These are phyloP conservation scores for Microtus montanus DNA, from an alignment of 2,113 vertebrate genomes.

Conservation along the genomic window DNA sequence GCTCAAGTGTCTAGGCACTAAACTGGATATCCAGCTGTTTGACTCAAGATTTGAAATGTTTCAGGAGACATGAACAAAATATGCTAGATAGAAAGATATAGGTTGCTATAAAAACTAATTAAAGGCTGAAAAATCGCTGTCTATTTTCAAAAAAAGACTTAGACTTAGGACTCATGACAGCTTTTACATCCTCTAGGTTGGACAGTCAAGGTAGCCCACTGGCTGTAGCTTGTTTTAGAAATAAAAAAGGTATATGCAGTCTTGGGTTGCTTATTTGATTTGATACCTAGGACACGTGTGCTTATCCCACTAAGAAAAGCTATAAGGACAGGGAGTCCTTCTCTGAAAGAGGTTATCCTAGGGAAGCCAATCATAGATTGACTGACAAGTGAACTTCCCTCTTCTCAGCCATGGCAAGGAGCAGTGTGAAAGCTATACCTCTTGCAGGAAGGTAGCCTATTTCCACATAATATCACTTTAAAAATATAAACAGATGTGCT, in stretches of 20 bases:
- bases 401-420: not conserved
- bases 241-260: not conserved
- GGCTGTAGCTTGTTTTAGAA: slow-evolving; percentile 23
- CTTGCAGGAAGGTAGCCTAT: slow-evolving; percentile 15
- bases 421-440: slow-evolving; percentile 26
- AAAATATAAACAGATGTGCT: not conserved
- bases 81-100: not conserved
- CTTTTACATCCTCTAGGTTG: not conserved
- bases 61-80: not conserved
- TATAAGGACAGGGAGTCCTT: not conserved
- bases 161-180: not conserved
- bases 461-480: slow-evolving; percentile 30
- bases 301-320: slow-evolving; percentile 8
- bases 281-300: not conserved
- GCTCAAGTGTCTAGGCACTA: not conserved
- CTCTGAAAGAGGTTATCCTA: not conserved
- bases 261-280: slow-evolving; percentile 48
- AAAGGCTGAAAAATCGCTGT: slow-evolving; percentile 4
- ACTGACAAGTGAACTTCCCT: not conserved
- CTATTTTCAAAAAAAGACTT: not conserved
- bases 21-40: not conserved
- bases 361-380: slow-evolving; percentile 2
- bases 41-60: slow-evolving; percentile 46
- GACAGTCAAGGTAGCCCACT: not conserved
- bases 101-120: not conserved